Percentiles rank a stretch among this genome's conserved stretches.
Conservation (phyloP, 2,113 vertebrate genomes). For the Otis tarda region DNA sequence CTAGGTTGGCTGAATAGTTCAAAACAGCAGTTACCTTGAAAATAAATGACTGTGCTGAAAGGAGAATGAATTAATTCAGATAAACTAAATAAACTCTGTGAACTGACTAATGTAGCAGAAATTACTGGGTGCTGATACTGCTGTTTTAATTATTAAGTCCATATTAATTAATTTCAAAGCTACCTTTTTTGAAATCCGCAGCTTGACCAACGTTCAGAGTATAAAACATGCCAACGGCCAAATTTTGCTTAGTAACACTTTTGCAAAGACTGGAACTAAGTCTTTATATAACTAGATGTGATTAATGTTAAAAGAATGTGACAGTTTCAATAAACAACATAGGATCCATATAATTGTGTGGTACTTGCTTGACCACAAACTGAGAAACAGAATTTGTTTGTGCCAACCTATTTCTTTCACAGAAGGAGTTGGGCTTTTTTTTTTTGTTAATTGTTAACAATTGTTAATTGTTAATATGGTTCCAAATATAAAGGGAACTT, state of each 20-base stretch:
- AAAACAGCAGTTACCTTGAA: constrained; percentile 48
- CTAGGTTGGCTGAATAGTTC: background rate
- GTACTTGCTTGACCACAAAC: background rate
- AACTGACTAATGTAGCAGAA: constrained; percentile 63
- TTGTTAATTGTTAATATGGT: background rate
- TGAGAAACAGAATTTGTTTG: constrained; percentile 1
- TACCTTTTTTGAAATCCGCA: constrained; percentile 9
- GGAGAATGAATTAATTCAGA: constrained; percentile 57
- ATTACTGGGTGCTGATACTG: constrained; percentile 53
- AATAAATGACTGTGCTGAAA: constrained; percentile 49
- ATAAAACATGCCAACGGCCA: background rate
- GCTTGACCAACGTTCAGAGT: constrained; percentile 8
- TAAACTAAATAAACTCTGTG: constrained; percentile 59
- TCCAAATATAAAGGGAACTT: background rate
- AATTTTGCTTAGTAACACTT: constrained; percentile 25
- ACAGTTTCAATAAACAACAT: background rate
- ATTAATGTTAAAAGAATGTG: background rate
- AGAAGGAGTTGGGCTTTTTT: background rate
- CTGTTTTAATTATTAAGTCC: constrained; percentile 63
- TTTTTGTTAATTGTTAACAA: background rate
- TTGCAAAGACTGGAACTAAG: background rate
- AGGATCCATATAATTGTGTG: background rate
- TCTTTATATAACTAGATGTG: background rate
- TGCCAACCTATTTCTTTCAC: background rate
- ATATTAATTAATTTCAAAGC: constrained; percentile 61